Evolutionary conservation across 1,140 invertebrate genomes (phyloP), one percentile per base, ranked within the genome.

Genomic region (Bombus turneri): DNA sequence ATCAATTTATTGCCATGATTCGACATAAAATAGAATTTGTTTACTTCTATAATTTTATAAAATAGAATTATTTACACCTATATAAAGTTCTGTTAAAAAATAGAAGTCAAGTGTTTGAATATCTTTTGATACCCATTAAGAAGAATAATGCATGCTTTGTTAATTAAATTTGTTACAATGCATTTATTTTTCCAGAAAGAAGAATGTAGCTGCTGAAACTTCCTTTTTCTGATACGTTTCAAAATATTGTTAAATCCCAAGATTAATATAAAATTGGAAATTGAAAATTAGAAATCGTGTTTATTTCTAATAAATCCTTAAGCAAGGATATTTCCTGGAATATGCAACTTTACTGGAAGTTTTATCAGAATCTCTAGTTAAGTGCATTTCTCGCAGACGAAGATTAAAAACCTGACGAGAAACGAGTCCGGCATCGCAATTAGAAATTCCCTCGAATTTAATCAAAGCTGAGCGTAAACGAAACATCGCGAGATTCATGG

Each of bases 391-490:
- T n/a, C 71, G 13, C 1, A 28, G 34, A 15, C 15, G 28, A 34
- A 31, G 72, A 74, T 74, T 74, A 74, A 64, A 62, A 64, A 37
- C 22, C 43, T n/a, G 31, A 25, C 53, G 10, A 13, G 47, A 12
- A 64, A 62, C 81, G 34, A 68, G 64, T 64, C 57, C 28, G 6
- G 1, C 31, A 4, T 41, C 43, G 25, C 37, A 41, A 41, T 78
- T 39, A 78, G 28, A 78, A 28, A 78, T 78, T 39, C 18, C 25
- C 18, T 78, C 37, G 34, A n/a, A 34, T 43, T 43, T 37, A 76
- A 53, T 75, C n/a, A 74, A 37, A 75, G 31, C 28, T 5, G 28
- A 37, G n/a, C 28, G 28, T 57, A n/a, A 31, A 28, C 31, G 31
- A 34, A 59, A 15, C 12, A 62, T 62, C 53, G 57, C 57, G 37